phyloP scores from a whole-genome alignment of 2,797 vertebrate genomes.

The Cercopithecus neglectus region DNA sequence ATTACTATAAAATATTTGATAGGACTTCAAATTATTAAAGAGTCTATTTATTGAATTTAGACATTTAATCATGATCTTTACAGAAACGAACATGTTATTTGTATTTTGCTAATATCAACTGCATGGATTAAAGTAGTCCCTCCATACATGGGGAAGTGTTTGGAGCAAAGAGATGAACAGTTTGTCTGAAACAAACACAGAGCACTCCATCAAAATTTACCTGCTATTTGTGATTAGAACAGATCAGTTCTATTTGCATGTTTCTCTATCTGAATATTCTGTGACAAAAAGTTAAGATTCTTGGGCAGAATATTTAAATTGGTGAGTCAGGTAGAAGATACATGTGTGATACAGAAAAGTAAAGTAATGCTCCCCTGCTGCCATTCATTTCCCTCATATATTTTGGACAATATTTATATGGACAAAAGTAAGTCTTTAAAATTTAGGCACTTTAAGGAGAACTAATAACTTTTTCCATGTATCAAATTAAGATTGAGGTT shows the following conservation, averaged over 20 bases:
- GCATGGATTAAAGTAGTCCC: slow-evolving; percentile 79
- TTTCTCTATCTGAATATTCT: slow-evolving; percentile 24
- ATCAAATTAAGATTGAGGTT: slow-evolving; percentile 39
- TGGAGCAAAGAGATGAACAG: not conserved
- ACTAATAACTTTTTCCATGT: slow-evolving; percentile 44
- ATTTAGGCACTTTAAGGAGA: slow-evolving; percentile 61
- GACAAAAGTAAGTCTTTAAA: slow-evolving; percentile 62
- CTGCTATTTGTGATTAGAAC: not conserved
- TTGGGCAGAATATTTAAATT: slow-evolving; percentile 53
- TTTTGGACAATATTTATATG: slow-evolving; percentile 60
- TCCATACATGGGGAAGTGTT: slow-evolving; percentile 53
- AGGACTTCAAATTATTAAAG: slow-evolving; percentile 76
- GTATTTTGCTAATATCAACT: slow-evolving; percentile 76
- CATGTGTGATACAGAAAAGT: slow-evolving; percentile 13
- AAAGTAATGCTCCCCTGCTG: not conserved
- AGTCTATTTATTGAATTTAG: slow-evolving; percentile 86
- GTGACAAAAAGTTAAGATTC: slow-evolving; percentile 31
- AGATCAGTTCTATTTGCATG: slow-evolving; percentile 47
- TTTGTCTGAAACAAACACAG: not conserved
- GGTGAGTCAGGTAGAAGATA: slow-evolving; percentile 42
- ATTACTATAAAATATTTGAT: slow-evolving; percentile 56
- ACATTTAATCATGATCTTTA: slow-evolving; percentile 80
- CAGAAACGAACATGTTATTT: slow-evolving; percentile 76
- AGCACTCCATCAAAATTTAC: not conserved
- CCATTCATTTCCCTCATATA: not conserved